Conservation (phyloP, 2,888 invertebrate genomes). For the Meta bourneti region DNA sequence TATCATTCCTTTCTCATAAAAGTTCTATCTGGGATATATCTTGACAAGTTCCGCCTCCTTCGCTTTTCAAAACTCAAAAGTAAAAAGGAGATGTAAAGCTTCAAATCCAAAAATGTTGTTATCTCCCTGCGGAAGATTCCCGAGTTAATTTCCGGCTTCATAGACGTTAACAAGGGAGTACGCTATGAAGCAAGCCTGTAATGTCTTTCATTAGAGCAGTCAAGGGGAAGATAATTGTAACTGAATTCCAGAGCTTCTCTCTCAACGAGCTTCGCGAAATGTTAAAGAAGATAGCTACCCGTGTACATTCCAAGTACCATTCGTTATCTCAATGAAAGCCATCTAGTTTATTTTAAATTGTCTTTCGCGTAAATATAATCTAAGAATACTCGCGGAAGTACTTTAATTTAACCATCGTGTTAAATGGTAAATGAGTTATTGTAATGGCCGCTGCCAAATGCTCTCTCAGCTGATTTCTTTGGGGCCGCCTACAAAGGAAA, state of each 20-base stretch:
- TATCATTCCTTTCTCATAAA: slow-evolving; percentile 20
- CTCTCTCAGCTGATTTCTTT: slow-evolving; percentile 24
- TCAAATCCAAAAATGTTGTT: slow-evolving; percentile 41
- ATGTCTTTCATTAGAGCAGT: slow-evolving; percentile 65
- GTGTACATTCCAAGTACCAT: slow-evolving; percentile 60
- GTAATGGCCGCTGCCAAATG: slow-evolving; percentile 45
- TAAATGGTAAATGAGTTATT: slow-evolving; percentile 68
- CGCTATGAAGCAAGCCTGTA: slow-evolving; percentile 31
- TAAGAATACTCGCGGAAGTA: slow-evolving; percentile 53
- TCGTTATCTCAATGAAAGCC: slow-evolving; percentile 62
- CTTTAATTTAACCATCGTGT: slow-evolving; percentile 66
- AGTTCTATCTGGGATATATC: slow-evolving; percentile 11
- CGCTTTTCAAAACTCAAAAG: slow-evolving; percentile 22
- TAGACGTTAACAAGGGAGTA: slow-evolving; percentile 60
- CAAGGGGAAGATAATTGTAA: slow-evolving; percentile 64
- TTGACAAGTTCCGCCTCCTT: slow-evolving; percentile 14
- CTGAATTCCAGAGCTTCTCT: slow-evolving; percentile 44
- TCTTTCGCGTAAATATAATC: slow-evolving; percentile 62
- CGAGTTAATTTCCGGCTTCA: slow-evolving; percentile 57
- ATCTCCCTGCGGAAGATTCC: slow-evolving; percentile 31
- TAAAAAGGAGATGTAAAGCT: slow-evolving; percentile 32
- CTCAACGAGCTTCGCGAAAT: slow-evolving; percentile 49
- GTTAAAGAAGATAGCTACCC: slow-evolving; percentile 64
- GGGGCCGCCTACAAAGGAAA: slow-evolving; percentile 26
- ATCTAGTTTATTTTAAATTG: slow-evolving; percentile 68